These are phyloP conservation scores for Morpho helenor DNA, from an alignment of 2,888 invertebrate genomes.

Conservation along the genomic window DNA sequence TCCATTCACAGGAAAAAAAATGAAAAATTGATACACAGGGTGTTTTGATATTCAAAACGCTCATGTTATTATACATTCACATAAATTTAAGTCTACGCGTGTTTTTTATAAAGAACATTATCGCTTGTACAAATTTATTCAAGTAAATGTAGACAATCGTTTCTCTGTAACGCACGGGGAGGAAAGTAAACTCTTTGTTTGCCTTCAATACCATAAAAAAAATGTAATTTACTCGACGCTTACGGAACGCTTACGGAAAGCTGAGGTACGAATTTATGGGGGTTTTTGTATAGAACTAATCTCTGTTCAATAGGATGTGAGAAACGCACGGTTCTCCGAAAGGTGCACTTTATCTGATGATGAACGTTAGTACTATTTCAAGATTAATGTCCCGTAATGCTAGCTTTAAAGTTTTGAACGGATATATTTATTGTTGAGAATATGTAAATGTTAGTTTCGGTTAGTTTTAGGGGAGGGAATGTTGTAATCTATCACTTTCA, in stretches of 20 bases:
- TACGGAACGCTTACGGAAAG: conserved; percentile 5
- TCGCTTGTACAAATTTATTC: too few species aligned
- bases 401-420: neutral
- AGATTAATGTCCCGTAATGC: conserved; percentile 1
- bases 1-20: conserved; percentile 22
- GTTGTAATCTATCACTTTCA: too few species aligned
- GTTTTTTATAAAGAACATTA: neutral
- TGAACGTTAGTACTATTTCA: conserved; percentile 1
- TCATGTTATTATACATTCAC: too few species aligned
- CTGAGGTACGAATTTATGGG: conserved; percentile 17
- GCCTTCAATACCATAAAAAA: conserved; percentile 17
- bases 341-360: conserved; percentile 2
- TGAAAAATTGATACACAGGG: conserved; percentile 24
- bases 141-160: neutral
- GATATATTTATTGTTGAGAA: neutral
- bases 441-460: too few species aligned
- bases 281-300: conserved; percentile 13
- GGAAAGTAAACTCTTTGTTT: conserved; percentile 18
- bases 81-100: conserved; percentile 8
- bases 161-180: conserved; percentile 20
- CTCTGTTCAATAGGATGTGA: conserved; percentile 7
- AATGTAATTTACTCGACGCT: conserved; percentile 11
- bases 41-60: neutral
- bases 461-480: too few species aligned
- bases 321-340: neutral